A percentile compares a stretch with the other conserved stretches of the same genome.
phyloP scores from a whole-genome alignment of 2,888 invertebrate genomes.

The Mechanitis messenoides region DNA sequence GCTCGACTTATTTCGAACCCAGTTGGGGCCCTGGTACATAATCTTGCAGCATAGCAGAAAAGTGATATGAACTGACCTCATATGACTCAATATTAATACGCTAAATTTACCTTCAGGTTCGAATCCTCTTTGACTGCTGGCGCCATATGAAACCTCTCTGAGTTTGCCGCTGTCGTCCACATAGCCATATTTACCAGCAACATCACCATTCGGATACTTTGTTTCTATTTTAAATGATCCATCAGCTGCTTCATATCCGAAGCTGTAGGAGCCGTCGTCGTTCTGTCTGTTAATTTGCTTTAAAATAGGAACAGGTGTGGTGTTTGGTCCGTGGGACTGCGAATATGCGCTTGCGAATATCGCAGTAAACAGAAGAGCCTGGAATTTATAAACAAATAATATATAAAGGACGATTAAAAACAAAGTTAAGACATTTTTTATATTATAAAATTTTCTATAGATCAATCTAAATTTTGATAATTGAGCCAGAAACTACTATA shows the following conservation, averaged over 20 bases:
- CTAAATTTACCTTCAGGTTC: slow-evolving; percentile 81
- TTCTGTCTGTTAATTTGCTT: slow-evolving; percentile 91
- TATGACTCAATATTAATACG: no score
- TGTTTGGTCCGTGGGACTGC: slow-evolving; percentile 74
- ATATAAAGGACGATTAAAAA: not conserved
- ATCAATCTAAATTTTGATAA: not conserved
- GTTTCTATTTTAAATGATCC: slow-evolving; percentile 93
- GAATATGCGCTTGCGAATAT: slow-evolving; percentile 51
- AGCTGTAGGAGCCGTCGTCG: slow-evolving; percentile 92
- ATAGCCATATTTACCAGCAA: slow-evolving; percentile 93
- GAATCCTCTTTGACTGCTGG: slow-evolving; percentile 86
- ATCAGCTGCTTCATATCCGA: slow-evolving; percentile 91
- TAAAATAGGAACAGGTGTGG: slow-evolving; percentile 87
- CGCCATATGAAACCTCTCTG: slow-evolving; percentile 91
- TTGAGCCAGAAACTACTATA: slow-evolving; percentile 5
- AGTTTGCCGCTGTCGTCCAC: slow-evolving; percentile 85
- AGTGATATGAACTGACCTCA: no score
- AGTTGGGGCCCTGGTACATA: no score
- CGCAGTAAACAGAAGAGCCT: slow-evolving; percentile 32
- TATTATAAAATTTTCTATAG: no score
- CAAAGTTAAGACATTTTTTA: no score
- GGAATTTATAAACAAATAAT: slow-evolving; percentile 14
- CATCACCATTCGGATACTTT: slow-evolving; percentile 88
- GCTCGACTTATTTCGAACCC: no score
- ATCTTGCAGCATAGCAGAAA: no score